Conservation (phyloP, 35 echinoderm and acorn worm genomes). For the Apostichopus japonicus region DNA sequence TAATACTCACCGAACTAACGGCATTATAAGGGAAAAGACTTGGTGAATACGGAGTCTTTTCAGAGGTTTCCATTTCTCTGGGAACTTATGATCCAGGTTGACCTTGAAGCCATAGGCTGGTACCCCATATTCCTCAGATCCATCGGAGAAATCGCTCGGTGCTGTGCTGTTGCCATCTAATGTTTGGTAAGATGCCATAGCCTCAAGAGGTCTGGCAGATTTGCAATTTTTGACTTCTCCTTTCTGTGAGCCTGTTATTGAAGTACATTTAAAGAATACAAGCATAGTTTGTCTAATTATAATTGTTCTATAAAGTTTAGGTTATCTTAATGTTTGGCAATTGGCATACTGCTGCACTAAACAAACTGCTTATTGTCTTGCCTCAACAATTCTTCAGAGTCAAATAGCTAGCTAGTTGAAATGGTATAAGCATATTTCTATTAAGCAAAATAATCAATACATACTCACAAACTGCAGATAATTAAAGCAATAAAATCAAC, state of each 20-base stretch:
- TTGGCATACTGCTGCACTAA: no score
- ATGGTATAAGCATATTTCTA: no score
- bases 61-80: constrained; percentile 84
- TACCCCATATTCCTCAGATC: constrained; percentile 57
- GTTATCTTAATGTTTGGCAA: no score
- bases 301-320: no score
- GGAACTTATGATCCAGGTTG: constrained; percentile 83
- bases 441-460: no score
- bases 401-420: no score
- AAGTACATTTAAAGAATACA: not conserved
- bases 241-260: not conserved
- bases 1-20: constrained; percentile 68
- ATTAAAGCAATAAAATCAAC: no score
- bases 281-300: not conserved
- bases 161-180: constrained; percentile 26
- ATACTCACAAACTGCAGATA: no score
- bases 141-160: constrained; percentile 40
- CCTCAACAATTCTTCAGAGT: no score
- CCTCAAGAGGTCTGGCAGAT: not conserved
- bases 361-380: no score
- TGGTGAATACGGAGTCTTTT: constrained; percentile 65
- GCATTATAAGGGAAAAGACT: constrained; percentile 58
- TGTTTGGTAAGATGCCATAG: constrained; percentile 36
- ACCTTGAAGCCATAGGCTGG: constrained; percentile 78
- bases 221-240: no score